Evolutionary conservation across 2,888 invertebrate genomes (phyloP).

Genomic region (Cordylochernes scorpioides): DNA sequence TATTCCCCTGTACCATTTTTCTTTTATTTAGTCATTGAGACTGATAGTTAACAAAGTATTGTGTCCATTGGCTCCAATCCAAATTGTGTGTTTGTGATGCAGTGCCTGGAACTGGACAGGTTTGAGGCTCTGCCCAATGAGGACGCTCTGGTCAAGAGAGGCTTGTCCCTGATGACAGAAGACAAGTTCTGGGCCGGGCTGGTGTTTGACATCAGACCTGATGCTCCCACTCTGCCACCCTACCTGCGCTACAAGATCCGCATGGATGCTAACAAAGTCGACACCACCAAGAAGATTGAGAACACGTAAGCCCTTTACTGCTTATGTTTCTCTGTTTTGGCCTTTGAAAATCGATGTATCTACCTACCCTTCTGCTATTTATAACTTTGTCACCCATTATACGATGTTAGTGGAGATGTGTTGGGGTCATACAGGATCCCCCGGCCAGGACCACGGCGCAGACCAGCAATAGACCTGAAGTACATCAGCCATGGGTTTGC

Average conservation of each 20-base stretch:
- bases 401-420: no score
- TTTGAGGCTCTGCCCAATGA: conserved; percentile 19
- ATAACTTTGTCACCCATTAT: background rate
- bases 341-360: background rate
- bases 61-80: no score
- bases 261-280: conserved; percentile 14
- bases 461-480: conserved; percentile 26
- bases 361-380: background rate
- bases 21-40: no score
- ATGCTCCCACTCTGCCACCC: conserved; percentile 7
- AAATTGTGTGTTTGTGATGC: no score
- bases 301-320: conserved; percentile 7
- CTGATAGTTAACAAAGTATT: no score
- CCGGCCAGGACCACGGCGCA: conserved; percentile 18
- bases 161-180: conserved; percentile 19
- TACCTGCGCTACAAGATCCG: conserved; percentile 14
- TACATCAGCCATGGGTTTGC: conserved; percentile 45
- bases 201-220: conserved; percentile 21
- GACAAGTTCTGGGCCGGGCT: conserved; percentile 40
- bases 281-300: conserved; percentile 13
- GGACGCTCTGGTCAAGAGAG: conserved; percentile 17
- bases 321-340: background rate
- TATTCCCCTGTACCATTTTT: no score
- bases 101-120: conserved; percentile 27
- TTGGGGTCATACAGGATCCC: conserved; percentile 11